phyloP scores from a whole-genome alignment of 2,797 vertebrate genomes.

The Peromyscus attwateri region DNA sequence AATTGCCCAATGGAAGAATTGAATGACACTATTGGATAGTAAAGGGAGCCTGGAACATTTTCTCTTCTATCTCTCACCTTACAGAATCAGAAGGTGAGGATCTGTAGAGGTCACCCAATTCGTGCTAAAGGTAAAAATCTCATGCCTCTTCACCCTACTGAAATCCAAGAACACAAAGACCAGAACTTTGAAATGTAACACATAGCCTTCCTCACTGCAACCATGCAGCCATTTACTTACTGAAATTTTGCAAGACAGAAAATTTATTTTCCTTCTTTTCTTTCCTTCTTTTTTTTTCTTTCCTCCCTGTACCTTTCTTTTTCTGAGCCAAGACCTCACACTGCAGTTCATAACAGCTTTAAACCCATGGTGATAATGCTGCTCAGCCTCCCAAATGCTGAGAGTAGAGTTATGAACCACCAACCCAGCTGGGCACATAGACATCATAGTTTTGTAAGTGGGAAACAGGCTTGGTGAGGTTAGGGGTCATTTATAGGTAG shows the following conservation, averaged over 20 bases:
- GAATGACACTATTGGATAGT: conserved; percentile 19
- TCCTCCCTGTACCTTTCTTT: neutral
- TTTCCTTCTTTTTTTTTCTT: neutral
- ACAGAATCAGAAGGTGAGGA: conserved; percentile 26
- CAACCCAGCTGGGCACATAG: neutral
- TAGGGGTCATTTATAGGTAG: neutral
- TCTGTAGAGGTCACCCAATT: neutral
- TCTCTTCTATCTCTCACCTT: neutral
- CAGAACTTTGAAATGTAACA: neutral
- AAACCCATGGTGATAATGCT: neutral
- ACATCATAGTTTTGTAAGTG: neutral
- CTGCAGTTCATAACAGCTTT: neutral
- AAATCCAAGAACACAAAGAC: neutral
- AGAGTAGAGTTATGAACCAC: neutral
- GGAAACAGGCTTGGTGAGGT: neutral
- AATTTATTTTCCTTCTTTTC: neutral
- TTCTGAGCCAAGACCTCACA: neutral
- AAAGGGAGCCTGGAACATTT: neutral
- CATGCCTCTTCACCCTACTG: neutral
- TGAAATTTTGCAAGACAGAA: conserved; percentile 38
- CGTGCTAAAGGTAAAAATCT: neutral
- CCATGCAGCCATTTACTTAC: neutral
- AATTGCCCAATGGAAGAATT: conserved; percentile 24
- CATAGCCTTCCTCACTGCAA: neutral
- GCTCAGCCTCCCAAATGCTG: neutral